These are phyloP conservation scores for Leptobrachium leishanense DNA, from an alignment of 2,113 vertebrate genomes.

Conservation along the genomic window DNA sequence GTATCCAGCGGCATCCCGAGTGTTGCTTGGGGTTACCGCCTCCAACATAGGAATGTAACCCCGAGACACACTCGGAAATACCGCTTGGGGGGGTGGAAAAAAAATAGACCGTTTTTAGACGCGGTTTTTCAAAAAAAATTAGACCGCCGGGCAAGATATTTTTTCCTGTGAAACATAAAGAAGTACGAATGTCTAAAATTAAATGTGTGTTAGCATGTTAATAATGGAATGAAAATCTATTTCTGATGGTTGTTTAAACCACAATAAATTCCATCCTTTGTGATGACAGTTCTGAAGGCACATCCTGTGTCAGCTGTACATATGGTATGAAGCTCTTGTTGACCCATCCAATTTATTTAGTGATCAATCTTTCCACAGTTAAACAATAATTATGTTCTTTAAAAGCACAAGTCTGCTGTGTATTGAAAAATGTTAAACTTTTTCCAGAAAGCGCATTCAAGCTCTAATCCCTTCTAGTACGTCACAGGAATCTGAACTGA, in stretches of 20 bases:
- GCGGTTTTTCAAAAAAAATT: too few species aligned
- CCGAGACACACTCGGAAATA: too few species aligned
- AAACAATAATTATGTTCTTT: constrained; percentile 19
- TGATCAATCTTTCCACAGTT: constrained; percentile 8
- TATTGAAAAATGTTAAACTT: constrained; percentile 31
- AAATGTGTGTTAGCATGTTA: neutral
- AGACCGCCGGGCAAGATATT: too few species aligned
- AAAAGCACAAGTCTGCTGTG: constrained; percentile 8
- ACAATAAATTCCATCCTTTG: neutral
- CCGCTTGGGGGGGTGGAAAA: too few species aligned
- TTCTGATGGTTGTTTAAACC: neutral
- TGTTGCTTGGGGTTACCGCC: too few species aligned
- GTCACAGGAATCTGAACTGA: constrained; percentile 21
- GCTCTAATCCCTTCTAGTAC: constrained; percentile 31
- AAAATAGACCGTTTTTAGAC: too few species aligned
- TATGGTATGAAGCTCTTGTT: constrained; percentile 9
- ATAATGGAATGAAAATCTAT: neutral
- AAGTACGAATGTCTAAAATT: neutral
- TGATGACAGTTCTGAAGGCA: constrained; percentile 16
- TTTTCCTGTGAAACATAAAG: too few species aligned
- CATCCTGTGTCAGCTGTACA: constrained; percentile 7
- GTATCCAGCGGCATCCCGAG: too few species aligned
- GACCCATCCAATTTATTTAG: constrained; percentile 30
- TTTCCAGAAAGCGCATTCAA: constrained; percentile 27
- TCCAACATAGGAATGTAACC: too few species aligned